Base-by-base conservation (phyloP, 1,140 invertebrate species). In the Drosophila orosa region DNA sequence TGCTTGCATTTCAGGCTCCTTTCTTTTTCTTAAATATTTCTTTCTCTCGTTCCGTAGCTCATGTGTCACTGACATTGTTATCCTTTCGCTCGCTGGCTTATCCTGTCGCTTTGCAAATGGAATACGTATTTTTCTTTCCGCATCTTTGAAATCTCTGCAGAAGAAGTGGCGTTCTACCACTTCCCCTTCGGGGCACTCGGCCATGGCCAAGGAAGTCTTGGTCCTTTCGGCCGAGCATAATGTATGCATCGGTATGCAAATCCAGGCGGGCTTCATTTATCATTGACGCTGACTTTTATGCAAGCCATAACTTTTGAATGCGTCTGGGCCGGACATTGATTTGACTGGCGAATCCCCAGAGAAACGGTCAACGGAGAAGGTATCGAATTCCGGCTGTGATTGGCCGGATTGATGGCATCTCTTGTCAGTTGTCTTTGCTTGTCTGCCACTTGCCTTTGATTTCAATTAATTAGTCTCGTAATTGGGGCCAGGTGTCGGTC, bases 1-100 rank as follows among this genome's bases (percentile, higher is more conserved):
- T 47, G 9, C 15, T 17, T 59, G 1, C 17, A 15, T 39, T 56
- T 50, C 5, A 15, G 8, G 17, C n/a, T 35, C 42, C 15, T 42
- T 52, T 35, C 15, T 5, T 37, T 48, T 40, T 3, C 37, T 27
- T 42, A n/a, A n/a, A n/a, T 4, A 24, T 33, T 40, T 63, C 48
- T 31, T 5, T 15, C 25, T 33, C 60, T 48, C 25, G 42, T 77
- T 75, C 57, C 65, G 50, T 59, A 55, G 84, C 63, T 82, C 57
- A 60, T 83, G 67, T 89, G 83, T 74, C 76, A 63, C 60, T 82
- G 76, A 80, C 79, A 83, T 73, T 83, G 79, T 87, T 87, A 87
- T 87, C 84, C 79, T 83, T 87, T 87, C 83, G 75, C 74, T 78
- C 52, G 78, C 58, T 87, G 74, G 71, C 82, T 86, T 86, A 85